These are phyloP conservation scores for Yoshiicerus persimilis DNA, from an alignment of 1,140 invertebrate genomes.

Conservation along the genomic window DNA sequence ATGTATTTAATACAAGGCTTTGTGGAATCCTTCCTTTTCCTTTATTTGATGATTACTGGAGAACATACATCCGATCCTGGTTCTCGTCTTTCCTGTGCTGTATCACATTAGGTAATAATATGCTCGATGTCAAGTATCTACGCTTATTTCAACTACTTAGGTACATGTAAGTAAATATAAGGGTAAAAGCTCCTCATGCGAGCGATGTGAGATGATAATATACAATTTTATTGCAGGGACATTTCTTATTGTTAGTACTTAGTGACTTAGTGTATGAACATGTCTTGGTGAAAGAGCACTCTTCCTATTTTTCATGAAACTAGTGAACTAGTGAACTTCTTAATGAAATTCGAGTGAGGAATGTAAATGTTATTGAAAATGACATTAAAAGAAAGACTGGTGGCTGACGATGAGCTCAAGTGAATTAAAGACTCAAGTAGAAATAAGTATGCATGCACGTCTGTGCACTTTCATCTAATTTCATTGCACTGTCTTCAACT, in stretches of 20 bases:
- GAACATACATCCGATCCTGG: background rate
- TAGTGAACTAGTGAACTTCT: background rate
- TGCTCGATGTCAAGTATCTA: background rate
- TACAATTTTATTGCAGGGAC: background rate
- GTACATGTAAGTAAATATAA: background rate
- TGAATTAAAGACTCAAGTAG: background rate
- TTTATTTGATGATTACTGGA: background rate
- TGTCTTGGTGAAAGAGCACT: background rate
- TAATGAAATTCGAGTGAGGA: conserved; percentile 17
- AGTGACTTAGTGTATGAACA: background rate
- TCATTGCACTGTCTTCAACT: background rate
- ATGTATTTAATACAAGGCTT: background rate
- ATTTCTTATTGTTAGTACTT: too few relatives aligned
- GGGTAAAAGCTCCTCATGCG: background rate
- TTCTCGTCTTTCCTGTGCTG: background rate
- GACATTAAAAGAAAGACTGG: background rate
- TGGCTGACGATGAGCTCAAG: background rate
- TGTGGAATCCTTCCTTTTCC: background rate
- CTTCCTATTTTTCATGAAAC: background rate
- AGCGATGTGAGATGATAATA: background rate
- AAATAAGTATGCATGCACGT: background rate
- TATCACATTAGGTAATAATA: background rate
- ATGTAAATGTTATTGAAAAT: conserved; percentile 19
- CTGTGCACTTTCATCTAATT: background rate
- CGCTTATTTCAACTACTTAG: background rate